These are phyloP conservation scores for Cyprinodon diabolis DNA, from an alignment of 2,797 vertebrate species.

Conservation along the genomic window DNA sequence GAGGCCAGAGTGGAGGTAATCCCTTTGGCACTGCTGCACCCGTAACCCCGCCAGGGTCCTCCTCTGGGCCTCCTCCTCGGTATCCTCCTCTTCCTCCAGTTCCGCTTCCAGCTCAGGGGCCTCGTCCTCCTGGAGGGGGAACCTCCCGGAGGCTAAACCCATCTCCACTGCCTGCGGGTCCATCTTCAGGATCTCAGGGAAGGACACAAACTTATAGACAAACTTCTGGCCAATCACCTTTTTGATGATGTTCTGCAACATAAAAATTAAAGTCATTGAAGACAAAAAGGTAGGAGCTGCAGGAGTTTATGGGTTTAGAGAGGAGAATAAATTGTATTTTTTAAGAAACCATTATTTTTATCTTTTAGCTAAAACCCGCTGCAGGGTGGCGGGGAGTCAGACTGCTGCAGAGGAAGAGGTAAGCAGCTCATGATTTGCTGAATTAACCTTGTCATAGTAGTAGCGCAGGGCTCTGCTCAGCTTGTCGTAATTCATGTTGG, in stretches of 20 bases:
- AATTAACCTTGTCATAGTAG: constrained; percentile 94
- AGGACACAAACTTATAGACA: constrained; percentile 97
- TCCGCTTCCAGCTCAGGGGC: constrained; percentile 81
- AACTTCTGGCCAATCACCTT: constrained; percentile 98
- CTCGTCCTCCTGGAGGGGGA: constrained; percentile 86
- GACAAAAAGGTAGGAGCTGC: background rate
- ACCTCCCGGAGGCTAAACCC: constrained; percentile 83
- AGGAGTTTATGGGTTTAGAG: too few species aligned
- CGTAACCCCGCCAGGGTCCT: constrained; percentile 82
- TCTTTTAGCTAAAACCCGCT: background rate
- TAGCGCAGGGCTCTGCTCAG: constrained; percentile 95
- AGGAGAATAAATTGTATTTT: background rate
- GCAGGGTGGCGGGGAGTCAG: background rate
- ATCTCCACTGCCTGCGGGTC: constrained; percentile 90
- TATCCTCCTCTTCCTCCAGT: constrained; percentile 80
- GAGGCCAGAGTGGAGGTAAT: constrained; percentile 91
- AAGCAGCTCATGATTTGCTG: background rate
- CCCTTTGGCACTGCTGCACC: constrained; percentile 84
- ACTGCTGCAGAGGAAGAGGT: background rate
- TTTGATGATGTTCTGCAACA: constrained; percentile 94
- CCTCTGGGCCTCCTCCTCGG: constrained; percentile 70
- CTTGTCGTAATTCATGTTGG: constrained; percentile 98
- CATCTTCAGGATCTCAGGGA: constrained; percentile 96
- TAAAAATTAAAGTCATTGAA: constrained; percentile 33
- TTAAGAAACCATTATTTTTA: background rate